Evolutionary conservation across 2,113 vertebrate species (phyloP).

Genomic region (Pteronura brasiliensis): DNA sequence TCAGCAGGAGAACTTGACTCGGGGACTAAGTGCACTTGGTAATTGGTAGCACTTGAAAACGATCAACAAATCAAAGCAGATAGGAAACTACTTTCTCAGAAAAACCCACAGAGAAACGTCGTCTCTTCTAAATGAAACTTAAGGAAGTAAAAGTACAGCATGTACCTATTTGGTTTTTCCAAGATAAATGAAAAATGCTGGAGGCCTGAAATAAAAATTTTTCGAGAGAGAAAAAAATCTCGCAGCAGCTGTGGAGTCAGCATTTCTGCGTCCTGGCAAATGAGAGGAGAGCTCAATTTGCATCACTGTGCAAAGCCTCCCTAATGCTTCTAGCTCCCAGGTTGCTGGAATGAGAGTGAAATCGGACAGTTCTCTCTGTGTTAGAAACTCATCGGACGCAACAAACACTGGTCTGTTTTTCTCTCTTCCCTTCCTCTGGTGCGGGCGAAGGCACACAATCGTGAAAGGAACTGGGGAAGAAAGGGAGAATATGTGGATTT

Average conservation of each 20-base stretch:
- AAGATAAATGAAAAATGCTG: constrained; percentile 53
- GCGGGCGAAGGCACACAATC: neutral
- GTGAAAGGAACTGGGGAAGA: neutral
- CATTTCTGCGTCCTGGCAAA: constrained; percentile 25
- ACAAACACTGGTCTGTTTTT: constrained; percentile 15
- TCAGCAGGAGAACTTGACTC: constrained; percentile 38
- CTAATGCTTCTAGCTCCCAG: neutral
- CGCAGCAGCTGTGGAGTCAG: constrained; percentile 48
- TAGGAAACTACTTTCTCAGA: constrained; percentile 51
- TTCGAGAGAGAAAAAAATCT: neutral
- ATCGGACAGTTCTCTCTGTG: constrained; percentile 36
- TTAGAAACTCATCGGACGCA: neutral
- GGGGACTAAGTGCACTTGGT: constrained; percentile 22
- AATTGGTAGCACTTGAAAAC: constrained; percentile 59
- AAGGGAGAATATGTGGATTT: neutral
- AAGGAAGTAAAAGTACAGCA: constrained; percentile 68
- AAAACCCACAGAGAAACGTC: constrained; percentile 57
- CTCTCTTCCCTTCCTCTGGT: neutral
- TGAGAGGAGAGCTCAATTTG: constrained; percentile 20
- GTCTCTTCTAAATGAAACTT: constrained; percentile 54
- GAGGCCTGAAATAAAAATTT: neutral
- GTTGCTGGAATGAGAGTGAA: neutral
- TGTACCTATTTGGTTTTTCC: constrained; percentile 43
- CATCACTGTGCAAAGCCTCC: neutral
- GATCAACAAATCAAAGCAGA: constrained; percentile 66